Base-by-base conservation (phyloP, 1,140 invertebrate species). In the Heliothis virescens region DNA sequence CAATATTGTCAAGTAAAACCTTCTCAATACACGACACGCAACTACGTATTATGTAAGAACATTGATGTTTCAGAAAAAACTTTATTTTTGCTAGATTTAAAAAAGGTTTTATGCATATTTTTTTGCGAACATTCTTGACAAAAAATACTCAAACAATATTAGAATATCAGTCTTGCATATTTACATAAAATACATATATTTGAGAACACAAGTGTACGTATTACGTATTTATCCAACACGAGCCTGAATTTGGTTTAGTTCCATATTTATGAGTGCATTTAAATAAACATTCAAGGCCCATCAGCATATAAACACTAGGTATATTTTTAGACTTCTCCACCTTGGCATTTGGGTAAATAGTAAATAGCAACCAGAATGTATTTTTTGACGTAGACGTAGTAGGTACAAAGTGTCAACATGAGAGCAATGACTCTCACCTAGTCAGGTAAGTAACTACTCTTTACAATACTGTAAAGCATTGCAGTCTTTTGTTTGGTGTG, bases 401-500 rank as follows among this genome's bases (percentile, higher is more conserved):
- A n/a, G n/a, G n/a, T 9, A 41, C 34, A 41, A 41, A 41, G 34
- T 41, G 5, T 5, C 34, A 41, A 41, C 9, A 9, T 41, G 34
- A 7, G 34, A 41, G 34, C 3, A 41, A 13, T 59, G 57, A 29
- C 21, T 60, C 63, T 67, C 63, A 67, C 41, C 18, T 67, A 41
- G 63, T 11, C 16, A 48, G 63, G 16, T 67, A 67, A 18, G 47
- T 16, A 67, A 26, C 21, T 26, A 26, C 21, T 9, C 9, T 4
- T 4, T 41, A 9, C 4, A 5, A 7, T 41, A 41, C 34, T 9
- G 34, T 41, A 41, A 41, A 41, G 34, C 63, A 48, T 47, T 47
- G 41, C 62, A 53, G 18, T 69, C 29, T 52, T 69, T 69, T 48
- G 65, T 53, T 16, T 52, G 65, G 65, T 29, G 29, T 34, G 26